Percentiles rank a stretch among this genome's conserved stretches.
Evolutionary conservation across 2,797 vertebrate species (phyloP).

Genomic region (Onychomys torridus): DNA sequence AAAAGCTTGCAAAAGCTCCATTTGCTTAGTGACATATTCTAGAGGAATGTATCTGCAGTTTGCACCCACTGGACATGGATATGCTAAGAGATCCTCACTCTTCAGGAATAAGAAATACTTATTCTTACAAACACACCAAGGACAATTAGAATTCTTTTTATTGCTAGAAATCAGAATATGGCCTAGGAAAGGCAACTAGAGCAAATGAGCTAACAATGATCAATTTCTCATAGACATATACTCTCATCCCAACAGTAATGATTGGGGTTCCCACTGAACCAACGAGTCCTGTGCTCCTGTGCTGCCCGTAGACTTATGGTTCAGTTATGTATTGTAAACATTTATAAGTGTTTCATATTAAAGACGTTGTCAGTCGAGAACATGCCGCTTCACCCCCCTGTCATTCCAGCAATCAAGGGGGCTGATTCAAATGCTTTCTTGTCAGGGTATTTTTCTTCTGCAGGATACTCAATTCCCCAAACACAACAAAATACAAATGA

Average conservation of each 20-base stretch:
- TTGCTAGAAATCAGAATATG: constrained; percentile 21
- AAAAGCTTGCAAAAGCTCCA: background rate
- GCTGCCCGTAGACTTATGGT: constrained; percentile 81
- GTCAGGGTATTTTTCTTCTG: constrained; percentile 88
- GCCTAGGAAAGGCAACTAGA: background rate
- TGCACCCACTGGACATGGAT: background rate
- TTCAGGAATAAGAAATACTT: background rate
- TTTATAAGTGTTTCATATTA: constrained; percentile 89
- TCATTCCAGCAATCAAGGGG: constrained; percentile 87
- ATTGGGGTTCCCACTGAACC: constrained; percentile 81
- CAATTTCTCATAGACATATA: constrained; percentile 31
- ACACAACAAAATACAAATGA: constrained; percentile 89
- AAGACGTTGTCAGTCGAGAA: constrained; percentile 87
- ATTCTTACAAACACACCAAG: constrained; percentile 11
- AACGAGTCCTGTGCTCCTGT: constrained; percentile 83
- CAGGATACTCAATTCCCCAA: constrained; percentile 87
- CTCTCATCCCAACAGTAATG: constrained; percentile 71
- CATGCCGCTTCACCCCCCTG: constrained; percentile 87
- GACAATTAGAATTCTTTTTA: constrained; percentile 1
- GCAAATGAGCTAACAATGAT: background rate
- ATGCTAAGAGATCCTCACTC: background rate
- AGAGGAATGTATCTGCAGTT: background rate
- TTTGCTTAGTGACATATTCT: constrained; percentile 2
- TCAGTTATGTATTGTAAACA: constrained; percentile 88
- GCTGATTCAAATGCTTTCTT: constrained; percentile 87